These are phyloP conservation scores for Diloba caeruleocephala DNA, from an alignment of 2,888 invertebrate genomes.

Conservation along the genomic window DNA sequence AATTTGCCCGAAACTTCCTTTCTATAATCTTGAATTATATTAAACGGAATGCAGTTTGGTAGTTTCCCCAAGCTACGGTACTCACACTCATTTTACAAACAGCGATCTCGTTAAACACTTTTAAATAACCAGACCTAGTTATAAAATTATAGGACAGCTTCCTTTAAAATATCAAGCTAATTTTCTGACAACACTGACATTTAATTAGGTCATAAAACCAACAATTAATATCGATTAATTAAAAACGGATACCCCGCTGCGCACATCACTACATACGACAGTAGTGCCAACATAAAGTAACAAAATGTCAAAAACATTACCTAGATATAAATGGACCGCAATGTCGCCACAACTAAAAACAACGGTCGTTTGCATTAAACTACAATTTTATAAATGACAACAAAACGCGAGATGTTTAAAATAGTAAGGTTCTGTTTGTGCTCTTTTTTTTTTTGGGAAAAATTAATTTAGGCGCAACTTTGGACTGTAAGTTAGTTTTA, in stretches of 20 bases:
- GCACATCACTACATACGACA: slow-evolving; percentile 37
- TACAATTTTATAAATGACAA: slow-evolving; percentile 70
- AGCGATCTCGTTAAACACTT: slow-evolving; percentile 10
- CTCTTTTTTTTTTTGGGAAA: not conserved
- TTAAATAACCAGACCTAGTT: slow-evolving; percentile 4
- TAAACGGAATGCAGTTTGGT: no score
- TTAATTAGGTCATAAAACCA: slow-evolving; percentile 36
- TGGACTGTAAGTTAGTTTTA: no score
- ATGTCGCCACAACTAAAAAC: slow-evolving; percentile 58
- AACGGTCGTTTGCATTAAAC: slow-evolving; percentile 73
- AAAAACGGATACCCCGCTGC: slow-evolving; percentile 37
- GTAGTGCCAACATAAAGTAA: slow-evolving; percentile 33
- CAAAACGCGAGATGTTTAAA: not conserved
- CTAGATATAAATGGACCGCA: slow-evolving; percentile 53
- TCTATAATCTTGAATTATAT: no score
- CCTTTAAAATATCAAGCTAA: slow-evolving; percentile 21
- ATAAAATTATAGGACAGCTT: slow-evolving; percentile 1
- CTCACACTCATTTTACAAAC: slow-evolving; percentile 8
- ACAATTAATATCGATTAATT: slow-evolving; percentile 49
- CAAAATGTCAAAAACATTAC: slow-evolving; percentile 61
- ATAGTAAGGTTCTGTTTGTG: slow-evolving; percentile 25
- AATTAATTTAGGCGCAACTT: no score
- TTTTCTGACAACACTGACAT: slow-evolving; percentile 14
- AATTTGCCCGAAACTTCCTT: no score
- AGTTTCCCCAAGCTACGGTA: not conserved